Conservation (phyloP, 1,140 invertebrate species). For the Diorhabda carinulata region DNA sequence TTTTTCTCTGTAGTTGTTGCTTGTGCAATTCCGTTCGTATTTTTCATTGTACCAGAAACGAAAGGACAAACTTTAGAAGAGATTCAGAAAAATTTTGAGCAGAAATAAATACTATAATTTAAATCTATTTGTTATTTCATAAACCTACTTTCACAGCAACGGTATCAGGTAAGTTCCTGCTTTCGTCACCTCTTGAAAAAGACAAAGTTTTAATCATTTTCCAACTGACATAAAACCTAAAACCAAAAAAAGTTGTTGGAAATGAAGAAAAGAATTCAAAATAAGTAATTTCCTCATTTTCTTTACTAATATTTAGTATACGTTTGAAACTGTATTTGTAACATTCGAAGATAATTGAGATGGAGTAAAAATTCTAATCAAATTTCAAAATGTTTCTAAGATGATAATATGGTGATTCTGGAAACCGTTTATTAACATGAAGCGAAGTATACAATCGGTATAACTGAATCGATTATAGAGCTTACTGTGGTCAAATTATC, state of each 20-base stretch:
- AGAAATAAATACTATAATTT: neutral
- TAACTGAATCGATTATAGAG: too few relatives aligned
- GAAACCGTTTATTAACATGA: too few relatives aligned
- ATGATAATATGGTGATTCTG: too few relatives aligned
- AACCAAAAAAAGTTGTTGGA: neutral
- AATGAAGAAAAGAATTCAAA: neutral
- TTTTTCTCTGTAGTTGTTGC: slow-evolving; percentile 68
- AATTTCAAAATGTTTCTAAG: too few relatives aligned
- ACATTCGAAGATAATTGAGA: too few relatives aligned
- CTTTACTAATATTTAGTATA: neutral
- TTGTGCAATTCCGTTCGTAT: slow-evolving; percentile 55
- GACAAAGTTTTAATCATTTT: neutral
- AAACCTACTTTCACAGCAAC: neutral
- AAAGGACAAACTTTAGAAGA: slow-evolving; percentile 69
- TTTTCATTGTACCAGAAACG: slow-evolving; percentile 69
- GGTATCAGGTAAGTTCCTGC: neutral
- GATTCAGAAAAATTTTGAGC: slow-evolving; percentile 34
- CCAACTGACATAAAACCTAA: neutral
- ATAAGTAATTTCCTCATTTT: neutral
- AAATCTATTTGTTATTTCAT: neutral
- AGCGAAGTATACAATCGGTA: too few relatives aligned
- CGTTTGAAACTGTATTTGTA: neutral
- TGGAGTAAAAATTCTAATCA: too few relatives aligned
- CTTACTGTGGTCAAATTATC: too few relatives aligned
- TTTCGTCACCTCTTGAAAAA: neutral